phyloP scores from a whole-genome alignment of 2,113 vertebrate species.

The Rhinichthys klamathensis region DNA sequence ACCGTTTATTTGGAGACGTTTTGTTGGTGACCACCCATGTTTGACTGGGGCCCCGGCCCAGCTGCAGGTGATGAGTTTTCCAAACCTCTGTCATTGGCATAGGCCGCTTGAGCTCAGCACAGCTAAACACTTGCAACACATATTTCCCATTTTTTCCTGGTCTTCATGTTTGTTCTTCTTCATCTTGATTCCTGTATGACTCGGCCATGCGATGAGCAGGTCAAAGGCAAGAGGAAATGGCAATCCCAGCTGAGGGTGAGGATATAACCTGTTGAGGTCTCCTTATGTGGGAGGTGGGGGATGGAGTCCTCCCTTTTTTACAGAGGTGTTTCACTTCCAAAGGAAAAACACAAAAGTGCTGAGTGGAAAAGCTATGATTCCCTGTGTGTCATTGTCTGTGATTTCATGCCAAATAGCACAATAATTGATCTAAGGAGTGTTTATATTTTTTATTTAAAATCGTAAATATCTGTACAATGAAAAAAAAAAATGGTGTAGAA shows the following conservation, averaged over 20 bases:
- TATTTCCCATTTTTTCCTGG: constrained; percentile 49
- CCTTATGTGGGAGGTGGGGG: constrained; percentile 48
- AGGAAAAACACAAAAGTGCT: neutral
- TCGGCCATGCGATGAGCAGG: constrained; percentile 73
- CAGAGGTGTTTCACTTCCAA: neutral
- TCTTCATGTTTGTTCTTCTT: constrained; percentile 79
- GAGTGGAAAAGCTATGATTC: neutral
- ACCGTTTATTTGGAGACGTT: constrained; percentile 70
- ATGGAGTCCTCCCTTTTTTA: neutral
- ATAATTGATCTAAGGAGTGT: neutral
- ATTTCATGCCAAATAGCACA: neutral
- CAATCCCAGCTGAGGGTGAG: constrained; percentile 78
- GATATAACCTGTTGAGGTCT: constrained; percentile 61
- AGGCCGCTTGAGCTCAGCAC: constrained; percentile 42
- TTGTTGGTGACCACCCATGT: constrained; percentile 79
- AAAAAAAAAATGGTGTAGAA: neutral
- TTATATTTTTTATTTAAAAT: neutral
- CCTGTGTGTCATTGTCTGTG: neutral
- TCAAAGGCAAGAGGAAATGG: constrained; percentile 80
- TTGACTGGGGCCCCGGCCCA: constrained; percentile 61
- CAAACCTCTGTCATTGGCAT: constrained; percentile 70
- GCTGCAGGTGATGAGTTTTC: constrained; percentile 83
- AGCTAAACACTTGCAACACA: constrained; percentile 14
- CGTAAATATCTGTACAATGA: neutral
- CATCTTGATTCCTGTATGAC: constrained; percentile 80